These are phyloP conservation scores for Gallirallus australis DNA, from an alignment of 2,797 vertebrate genomes.

Conservation along the genomic window DNA sequence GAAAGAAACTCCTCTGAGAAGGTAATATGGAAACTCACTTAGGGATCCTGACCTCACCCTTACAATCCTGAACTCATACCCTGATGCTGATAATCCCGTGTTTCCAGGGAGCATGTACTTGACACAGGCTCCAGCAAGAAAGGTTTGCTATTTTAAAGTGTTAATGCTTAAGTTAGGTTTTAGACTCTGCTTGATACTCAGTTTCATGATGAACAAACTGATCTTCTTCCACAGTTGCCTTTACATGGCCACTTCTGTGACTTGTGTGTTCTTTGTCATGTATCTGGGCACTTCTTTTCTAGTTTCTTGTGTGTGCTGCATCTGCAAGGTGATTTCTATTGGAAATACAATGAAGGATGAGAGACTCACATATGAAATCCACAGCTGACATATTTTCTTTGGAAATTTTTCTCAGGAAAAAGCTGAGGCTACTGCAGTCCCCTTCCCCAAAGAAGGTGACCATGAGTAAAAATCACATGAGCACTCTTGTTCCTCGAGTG, in stretches of 20 bases:
- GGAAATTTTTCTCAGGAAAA: not conserved
- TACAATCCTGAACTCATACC: not conserved
- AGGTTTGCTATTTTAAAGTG: not conserved
- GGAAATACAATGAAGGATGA: not conserved
- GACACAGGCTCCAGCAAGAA: not conserved
- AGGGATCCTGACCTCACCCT: not conserved
- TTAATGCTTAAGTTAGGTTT: no score
- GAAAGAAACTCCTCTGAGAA: not conserved
- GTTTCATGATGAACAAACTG: not conserved
- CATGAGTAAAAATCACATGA: not conserved
- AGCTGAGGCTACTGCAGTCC: not conserved
- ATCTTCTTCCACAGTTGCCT: not conserved
- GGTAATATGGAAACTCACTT: not conserved
- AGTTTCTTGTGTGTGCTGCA: not conserved
- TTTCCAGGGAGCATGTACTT: not conserved
- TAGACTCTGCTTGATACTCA: not conserved
- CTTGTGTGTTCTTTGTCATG: not conserved
- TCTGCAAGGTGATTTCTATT: not conserved
- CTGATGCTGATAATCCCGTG: rapidly evolving
- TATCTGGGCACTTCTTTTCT: not conserved
- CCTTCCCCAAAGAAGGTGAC: not conserved
- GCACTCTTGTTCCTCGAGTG: not conserved
- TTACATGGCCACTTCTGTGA: rapidly evolving
- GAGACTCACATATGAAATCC: not conserved
- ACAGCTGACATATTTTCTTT: not conserved